Percentiles rank a stretch among this genome's conserved stretches.
Evolutionary conservation across 2,113 vertebrate species (phyloP).

Genomic region (Choloepus hoffmanni): DNA sequence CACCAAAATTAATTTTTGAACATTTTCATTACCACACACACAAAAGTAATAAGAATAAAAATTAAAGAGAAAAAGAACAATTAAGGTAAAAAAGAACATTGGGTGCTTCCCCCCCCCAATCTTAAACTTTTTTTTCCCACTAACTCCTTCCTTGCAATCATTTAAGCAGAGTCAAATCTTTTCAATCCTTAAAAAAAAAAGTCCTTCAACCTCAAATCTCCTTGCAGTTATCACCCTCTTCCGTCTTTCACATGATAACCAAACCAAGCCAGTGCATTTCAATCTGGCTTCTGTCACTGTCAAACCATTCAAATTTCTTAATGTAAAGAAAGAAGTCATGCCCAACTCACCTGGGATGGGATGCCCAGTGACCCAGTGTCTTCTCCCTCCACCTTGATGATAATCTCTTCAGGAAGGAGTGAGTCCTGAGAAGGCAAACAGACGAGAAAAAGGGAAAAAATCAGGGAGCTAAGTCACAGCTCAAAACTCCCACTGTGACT

Average conservation of each 20-base stretch:
- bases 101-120: too few relatives aligned
- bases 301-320: background rate
- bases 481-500: background rate
- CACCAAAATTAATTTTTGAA: too few relatives aligned
- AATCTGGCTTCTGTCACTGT: background rate
- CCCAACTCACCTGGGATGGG: constrained; percentile 48
- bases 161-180: background rate
- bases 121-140: background rate
- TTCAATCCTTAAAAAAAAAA: background rate
- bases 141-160: background rate
- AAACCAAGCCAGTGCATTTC: background rate
- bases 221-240: background rate
- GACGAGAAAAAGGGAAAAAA: constrained; percentile 3
- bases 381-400: constrained; percentile 65
- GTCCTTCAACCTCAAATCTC: background rate
- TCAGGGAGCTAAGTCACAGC: background rate
- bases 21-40: too few relatives aligned
- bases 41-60: too few relatives aligned
- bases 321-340: background rate
- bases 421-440: constrained; percentile 51
- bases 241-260: background rate
- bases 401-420: constrained; percentile 54
- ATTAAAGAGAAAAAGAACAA: too few relatives aligned
- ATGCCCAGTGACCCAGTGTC: background rate
- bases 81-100: too few relatives aligned